phyloP scores from a whole-genome alignment of 2,888 invertebrate species.

The Drosophila birchii region DNA sequence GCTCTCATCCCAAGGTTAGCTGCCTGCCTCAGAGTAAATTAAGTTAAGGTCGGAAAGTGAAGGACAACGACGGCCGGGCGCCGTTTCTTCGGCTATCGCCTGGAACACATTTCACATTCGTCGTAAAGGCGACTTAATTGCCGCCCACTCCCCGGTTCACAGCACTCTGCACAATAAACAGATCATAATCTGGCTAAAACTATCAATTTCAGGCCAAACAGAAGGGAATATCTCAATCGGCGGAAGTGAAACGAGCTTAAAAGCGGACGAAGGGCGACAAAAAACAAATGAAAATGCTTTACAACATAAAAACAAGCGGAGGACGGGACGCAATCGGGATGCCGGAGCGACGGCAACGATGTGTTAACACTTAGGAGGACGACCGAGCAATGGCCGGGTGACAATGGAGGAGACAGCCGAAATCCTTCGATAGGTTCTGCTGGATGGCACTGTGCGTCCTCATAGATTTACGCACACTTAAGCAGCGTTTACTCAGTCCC shows the following conservation, averaged over 20 bases:
- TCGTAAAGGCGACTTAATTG: constrained; percentile 54
- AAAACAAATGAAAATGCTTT: constrained; percentile 52
- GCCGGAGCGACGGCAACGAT: constrained; percentile 49
- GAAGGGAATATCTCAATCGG: constrained; percentile 32
- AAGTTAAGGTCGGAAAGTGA: constrained; percentile 42
- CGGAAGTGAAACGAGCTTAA: background rate
- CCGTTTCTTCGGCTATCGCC: constrained; percentile 37
- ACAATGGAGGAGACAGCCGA: constrained; percentile 33
- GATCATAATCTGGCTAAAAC: constrained; percentile 71
- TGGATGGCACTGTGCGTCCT: constrained; percentile 44
- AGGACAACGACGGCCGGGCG: constrained; percentile 45
- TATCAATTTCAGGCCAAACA: constrained; percentile 57
- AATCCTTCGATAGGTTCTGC: constrained; percentile 55
- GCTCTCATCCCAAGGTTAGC: background rate
- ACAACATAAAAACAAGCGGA: constrained; percentile 49
- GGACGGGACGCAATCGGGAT: constrained; percentile 9
- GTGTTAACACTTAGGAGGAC: constrained; percentile 61
- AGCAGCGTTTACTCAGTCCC: constrained; percentile 63
- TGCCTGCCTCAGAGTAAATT: constrained; percentile 37
- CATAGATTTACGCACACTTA: constrained; percentile 73
- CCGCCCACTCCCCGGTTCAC: constrained; percentile 40
- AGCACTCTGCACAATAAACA: constrained; percentile 62
- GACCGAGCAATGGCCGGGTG: constrained; percentile 39
- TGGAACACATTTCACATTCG: constrained; percentile 54
- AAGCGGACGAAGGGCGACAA: constrained; percentile 40